Evolutionary conservation across 2,888 invertebrate genomes (phyloP), one percentile per base, ranked within the genome.

Genomic region (Heteromyza rotundicornis): DNA sequence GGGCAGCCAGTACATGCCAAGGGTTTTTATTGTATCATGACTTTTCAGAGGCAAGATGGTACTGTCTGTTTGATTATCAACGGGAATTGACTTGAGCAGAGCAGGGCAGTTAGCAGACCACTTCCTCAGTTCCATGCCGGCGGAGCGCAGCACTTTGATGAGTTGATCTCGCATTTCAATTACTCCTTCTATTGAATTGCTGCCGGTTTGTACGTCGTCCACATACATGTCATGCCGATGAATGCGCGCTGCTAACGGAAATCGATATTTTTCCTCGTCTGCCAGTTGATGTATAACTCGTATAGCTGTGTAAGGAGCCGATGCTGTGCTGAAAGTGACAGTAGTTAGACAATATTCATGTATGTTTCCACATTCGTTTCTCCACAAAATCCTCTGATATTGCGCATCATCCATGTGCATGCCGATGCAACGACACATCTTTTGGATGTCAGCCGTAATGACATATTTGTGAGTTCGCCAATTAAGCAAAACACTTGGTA

Each of bases 1-100:
- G 7, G 62, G 63, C 17, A 60, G 62, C 59, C 62, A 65, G 19
- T 35, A 44, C 55, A 62, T 23, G 20, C 64, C 64, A 24, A 64
- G 49, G 7, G 64, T 60, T 55, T 60, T 55, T 8, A 62, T 32
- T 2, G 49, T 35, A 17, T 62, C 59, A 17, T 40, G 22, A 17
- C 40, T 32, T 14, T 57, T 64, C 2, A 62, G 8, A 27, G 57
- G 27, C 16, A 57, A 49, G n/a, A 50, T 40, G 14, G 32, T 24
- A 22, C 17, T 44, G 20, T 36, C 49, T 3, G 50, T 54, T 54
- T 58, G 58, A 10, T 58, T 57, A 22, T 60, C n/a, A n/a, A n/a
- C n/a, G n/a, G n/a, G n/a, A n/a, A n/a, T n/a, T n/a, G n/a, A n/a
- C n/a, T n/a, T n/a, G n/a, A n/a, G n/a, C n/a, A n/a, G n/a, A n/a